Conservation (phyloP, 2,113 vertebrate genomes). For the Rhadina sibilatrix region DNA sequence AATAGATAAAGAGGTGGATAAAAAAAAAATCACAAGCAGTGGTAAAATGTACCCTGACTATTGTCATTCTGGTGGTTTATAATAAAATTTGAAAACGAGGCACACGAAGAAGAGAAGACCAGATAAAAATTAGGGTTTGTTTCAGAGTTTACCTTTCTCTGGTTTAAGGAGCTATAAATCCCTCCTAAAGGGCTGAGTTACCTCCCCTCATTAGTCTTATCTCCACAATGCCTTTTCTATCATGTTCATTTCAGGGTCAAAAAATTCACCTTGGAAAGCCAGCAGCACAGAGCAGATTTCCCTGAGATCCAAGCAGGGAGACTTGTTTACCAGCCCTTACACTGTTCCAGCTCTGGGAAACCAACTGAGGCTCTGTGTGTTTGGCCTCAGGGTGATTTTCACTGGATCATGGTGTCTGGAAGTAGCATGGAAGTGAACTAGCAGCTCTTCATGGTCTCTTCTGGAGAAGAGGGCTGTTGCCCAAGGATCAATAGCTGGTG, state of each 20-base stretch:
- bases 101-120: neutral
- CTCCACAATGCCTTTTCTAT: neutral
- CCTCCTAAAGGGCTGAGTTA: neutral
- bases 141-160: neutral
- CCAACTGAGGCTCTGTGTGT: neutral
- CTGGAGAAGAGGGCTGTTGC: neutral
- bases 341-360: neutral
- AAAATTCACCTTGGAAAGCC: neutral
- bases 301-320: neutral
- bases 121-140: neutral
- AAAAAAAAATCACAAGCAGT: neutral
- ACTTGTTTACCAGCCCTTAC: neutral
- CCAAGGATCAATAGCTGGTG: neutral
- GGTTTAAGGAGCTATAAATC: neutral
- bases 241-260: constrained; percentile 13
- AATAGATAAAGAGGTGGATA: neutral
- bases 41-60: neutral
- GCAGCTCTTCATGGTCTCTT: neutral
- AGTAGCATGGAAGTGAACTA: neutral
- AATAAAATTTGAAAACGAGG: neutral
- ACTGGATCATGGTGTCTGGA: neutral
- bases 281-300: neutral
- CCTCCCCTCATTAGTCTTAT: constrained; percentile 11
- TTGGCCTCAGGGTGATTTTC: neutral
- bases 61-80: neutral